These are phyloP conservation scores for Bemisia tabaci DNA, from an alignment of 1,140 invertebrate species.

Conservation along the genomic window DNA sequence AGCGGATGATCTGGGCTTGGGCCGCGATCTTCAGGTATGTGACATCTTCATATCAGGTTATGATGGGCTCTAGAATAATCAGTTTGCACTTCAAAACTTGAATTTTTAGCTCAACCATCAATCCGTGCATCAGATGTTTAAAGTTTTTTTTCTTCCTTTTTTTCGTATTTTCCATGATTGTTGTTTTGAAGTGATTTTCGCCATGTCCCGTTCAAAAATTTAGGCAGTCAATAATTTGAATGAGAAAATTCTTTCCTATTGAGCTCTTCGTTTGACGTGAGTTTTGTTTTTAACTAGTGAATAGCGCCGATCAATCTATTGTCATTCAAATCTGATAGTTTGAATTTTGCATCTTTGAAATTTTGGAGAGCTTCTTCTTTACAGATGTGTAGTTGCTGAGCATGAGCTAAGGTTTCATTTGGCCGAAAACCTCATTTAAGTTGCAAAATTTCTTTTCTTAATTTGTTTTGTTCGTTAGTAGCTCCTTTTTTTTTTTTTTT, in stretches of 20 bases:
- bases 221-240: too few relatives aligned
- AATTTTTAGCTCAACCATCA: not conserved
- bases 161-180: not conserved
- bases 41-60: slow-evolving; percentile 7
- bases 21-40: slow-evolving; percentile 69
- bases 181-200: too few relatives aligned
- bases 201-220: too few relatives aligned
- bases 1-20: slow-evolving; percentile 63
- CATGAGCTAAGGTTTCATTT: not conserved
- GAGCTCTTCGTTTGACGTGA: too few relatives aligned
- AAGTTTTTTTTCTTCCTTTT: not conserved
- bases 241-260: too few relatives aligned
- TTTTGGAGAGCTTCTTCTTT: too few relatives aligned
- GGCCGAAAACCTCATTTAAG: not conserved
- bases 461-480: not conserved
- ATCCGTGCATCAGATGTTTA: slow-evolving; percentile 1
- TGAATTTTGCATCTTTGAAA: too few relatives aligned
- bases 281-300: too few relatives aligned
- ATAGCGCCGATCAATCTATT: too few relatives aligned
- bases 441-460: not conserved
- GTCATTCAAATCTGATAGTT: too few relatives aligned
- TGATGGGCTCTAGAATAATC: slow-evolving; percentile 10
- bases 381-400: too few relatives aligned
- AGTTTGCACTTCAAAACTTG: slow-evolving; percentile 1
- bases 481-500: slow-evolving; percentile 2